These are phyloP conservation scores for Hassar affinis DNA, from an alignment of 2,113 vertebrate species.

Conservation along the genomic window DNA sequence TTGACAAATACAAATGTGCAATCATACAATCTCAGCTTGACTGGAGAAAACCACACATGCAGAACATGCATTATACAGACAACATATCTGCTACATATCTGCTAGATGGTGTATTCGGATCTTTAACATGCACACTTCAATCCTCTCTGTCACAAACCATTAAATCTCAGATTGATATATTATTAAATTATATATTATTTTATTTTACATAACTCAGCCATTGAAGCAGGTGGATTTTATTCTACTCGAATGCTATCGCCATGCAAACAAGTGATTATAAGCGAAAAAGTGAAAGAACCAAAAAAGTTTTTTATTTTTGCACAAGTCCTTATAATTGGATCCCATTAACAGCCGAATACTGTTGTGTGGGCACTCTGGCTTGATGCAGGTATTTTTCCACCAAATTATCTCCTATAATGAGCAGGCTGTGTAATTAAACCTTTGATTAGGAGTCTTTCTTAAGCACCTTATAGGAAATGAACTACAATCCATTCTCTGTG, in stretches of 20 bases:
- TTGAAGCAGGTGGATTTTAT: not conserved
- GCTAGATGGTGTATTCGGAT: not conserved
- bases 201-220: not conserved
- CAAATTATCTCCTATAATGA: conserved; percentile 77
- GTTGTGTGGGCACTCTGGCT: conserved; percentile 47
- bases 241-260: not conserved
- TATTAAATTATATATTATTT: no score
- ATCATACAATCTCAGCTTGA: conserved; percentile 4
- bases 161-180: not conserved
- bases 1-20: conserved; percentile 6
- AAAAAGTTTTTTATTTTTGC: not conserved
- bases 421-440: conserved; percentile 77
- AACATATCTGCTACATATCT: not conserved
- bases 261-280: conserved; percentile 3
- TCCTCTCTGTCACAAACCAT: not conserved
- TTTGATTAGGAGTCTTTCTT: conserved; percentile 75
- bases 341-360: conserved; percentile 29
- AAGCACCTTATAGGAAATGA: conserved; percentile 79
- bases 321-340: conserved; percentile 18
- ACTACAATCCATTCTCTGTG: conserved; percentile 74
- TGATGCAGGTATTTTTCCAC: conserved; percentile 66
- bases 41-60: not conserved
- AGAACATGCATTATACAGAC: conserved; percentile 13
- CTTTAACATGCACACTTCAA: not conserved
- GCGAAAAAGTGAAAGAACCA: not conserved